Conservation (phyloP, 2,113 vertebrate genomes). For the Chinchilla lanigera region DNA sequence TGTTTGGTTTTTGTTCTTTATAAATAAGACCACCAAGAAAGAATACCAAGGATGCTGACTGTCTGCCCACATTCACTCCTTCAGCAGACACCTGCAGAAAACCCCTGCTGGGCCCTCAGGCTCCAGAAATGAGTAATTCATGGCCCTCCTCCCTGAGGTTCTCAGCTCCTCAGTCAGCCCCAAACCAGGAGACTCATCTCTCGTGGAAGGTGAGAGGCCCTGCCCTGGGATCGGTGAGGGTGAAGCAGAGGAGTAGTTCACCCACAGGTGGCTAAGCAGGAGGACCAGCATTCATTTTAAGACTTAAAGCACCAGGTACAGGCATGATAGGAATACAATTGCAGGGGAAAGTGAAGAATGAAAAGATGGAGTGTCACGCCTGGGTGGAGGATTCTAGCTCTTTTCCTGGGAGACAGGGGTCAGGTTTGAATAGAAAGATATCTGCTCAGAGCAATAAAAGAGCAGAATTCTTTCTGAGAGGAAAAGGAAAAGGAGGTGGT, state of each 20-base stretch:
- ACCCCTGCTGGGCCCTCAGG: neutral
- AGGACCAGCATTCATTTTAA: neutral
- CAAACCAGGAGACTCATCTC: neutral
- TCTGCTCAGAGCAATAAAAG: neutral
- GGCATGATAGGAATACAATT: neutral
- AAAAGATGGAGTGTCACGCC: neutral
- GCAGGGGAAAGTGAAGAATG: neutral
- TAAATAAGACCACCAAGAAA: constrained; percentile 25
- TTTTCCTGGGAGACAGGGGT: neutral
- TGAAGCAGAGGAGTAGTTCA: neutral
- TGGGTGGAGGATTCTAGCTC: neutral
- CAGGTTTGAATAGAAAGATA: neutral
- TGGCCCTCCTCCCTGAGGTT: neutral
- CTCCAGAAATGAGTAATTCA: constrained; percentile 10
- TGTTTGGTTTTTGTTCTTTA: constrained; percentile 34
- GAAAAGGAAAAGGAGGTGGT: neutral
- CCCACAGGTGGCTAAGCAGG: neutral
- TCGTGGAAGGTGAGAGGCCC: neutral
- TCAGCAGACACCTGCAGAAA: neutral
- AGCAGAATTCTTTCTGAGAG: neutral
- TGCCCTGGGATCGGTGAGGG: neutral
- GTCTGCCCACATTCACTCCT: neutral
- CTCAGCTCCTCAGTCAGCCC: neutral
- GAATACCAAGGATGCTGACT: neutral
- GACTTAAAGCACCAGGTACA: neutral